Evolutionary conservation across 2,113 vertebrate species (phyloP), one percentile per base, ranked within the genome.

Genomic region (Vulpes vulpes): DNA sequence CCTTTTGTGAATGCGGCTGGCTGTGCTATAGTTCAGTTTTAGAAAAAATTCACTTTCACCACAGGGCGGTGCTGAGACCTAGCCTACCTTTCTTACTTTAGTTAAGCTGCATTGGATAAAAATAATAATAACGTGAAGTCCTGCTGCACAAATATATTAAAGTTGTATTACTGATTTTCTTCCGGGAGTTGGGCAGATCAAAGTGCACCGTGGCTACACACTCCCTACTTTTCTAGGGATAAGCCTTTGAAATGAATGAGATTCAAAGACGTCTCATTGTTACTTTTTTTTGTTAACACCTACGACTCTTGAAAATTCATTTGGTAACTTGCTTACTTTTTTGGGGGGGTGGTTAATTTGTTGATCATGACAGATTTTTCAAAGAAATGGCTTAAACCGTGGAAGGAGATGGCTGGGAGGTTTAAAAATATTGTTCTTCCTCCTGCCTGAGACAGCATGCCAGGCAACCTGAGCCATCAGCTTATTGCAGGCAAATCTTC

Each of bases 141-240:
- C 97, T 97, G 88, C 95, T 98, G 87, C 98, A 98, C 98, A 98
- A 98, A 98, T 96, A 95, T 97, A 98, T 98, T 98, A 96, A 98
- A 98, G 76, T 98, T 98, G 87, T 98, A 94, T 98, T 98, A 98
- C 96, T 98, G 97, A 97, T 98, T 98, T 98, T 96, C 98, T 98
- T 96, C 62, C 43, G 96, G 96, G 97, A 98, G 53, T 84, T 23
- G 30, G 89, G 1, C 69, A 82, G 98, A 98, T 98, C 98, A 97
- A 97, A 96, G 97, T 91, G 20, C 86, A 53, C 67, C 93, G 65
- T 76, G 95, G 96, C 90, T 96, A 35, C 90, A 64, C 83, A 78
- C 85, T 94, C 95, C 62, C 96, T 96, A 89, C 97, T 97, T 88
- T 95, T 93, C 94, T 90, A 80, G 95, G 95, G 97, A 90, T 97